Conservation (phyloP, 1,140 invertebrate species). For the Polypedilum pembai region DNA sequence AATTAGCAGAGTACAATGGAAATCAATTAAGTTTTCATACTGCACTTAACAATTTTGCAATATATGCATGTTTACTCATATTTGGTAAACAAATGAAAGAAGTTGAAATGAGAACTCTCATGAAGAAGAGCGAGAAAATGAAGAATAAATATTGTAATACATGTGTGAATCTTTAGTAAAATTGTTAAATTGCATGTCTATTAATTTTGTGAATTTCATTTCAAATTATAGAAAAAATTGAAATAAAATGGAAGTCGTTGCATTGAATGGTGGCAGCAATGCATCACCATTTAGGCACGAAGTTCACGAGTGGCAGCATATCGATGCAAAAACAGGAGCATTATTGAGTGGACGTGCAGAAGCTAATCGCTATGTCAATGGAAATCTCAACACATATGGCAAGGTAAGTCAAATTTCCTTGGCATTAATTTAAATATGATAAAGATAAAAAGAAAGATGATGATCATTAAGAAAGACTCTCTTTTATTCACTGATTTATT, state of each 20-base stretch:
- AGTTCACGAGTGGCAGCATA: constrained; percentile 45
- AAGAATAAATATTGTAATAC: no score
- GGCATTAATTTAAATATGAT: not conserved
- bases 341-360: constrained; percentile 42
- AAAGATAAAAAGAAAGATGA: no score
- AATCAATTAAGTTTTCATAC: constrained; percentile 14
- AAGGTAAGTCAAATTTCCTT: constrained; percentile 38
- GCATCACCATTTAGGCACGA: constrained; percentile 41
- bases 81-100: not conserved
- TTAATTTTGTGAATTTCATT: no score
- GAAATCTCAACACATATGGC: constrained; percentile 41
- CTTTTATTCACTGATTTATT: no score
- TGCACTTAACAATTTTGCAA: constrained; percentile 4
- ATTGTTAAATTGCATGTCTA: not conserved
- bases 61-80: not conserved
- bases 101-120: no score
- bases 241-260: constrained; percentile 30
- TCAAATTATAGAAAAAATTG: no score
- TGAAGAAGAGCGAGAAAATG: no score
- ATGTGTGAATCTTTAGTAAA: no score
- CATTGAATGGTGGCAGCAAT: constrained; percentile 32
- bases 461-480: no score
- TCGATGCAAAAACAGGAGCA: constrained; percentile 43
- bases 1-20: not conserved
- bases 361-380: constrained; percentile 44